Evolutionary conservation across 2,888 invertebrate genomes (phyloP).

Genomic region (Podabrus alpinus): DNA sequence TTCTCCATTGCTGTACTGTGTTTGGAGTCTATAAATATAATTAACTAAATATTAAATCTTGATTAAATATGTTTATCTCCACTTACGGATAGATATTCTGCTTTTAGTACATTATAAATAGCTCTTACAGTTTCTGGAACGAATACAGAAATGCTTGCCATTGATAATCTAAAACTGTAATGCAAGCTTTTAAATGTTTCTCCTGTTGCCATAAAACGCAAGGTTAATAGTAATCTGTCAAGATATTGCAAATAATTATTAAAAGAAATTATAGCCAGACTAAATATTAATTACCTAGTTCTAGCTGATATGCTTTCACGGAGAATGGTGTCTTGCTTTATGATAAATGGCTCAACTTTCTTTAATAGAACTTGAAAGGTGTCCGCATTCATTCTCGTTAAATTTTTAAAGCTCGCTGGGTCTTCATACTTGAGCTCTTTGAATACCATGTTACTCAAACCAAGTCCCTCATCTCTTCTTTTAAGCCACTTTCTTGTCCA

Average conservation of each 20-base stretch:
- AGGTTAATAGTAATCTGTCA: background rate
- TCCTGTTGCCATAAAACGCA: constrained; percentile 2
- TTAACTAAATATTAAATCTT: background rate
- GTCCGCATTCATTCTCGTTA: too few species aligned
- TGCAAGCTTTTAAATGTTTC: background rate
- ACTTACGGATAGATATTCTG: background rate
- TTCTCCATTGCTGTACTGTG: background rate
- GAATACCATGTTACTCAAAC: too few species aligned
- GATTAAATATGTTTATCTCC: background rate
- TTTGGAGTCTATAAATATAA: background rate
- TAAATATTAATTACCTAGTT: too few species aligned
- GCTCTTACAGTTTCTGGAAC: background rate
- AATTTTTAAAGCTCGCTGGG: too few species aligned
- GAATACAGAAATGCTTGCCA: background rate
- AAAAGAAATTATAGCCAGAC: too few species aligned
- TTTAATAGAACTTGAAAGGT: too few species aligned
- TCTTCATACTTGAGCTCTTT: too few species aligned
- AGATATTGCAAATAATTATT: background rate
- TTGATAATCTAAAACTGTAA: background rate
- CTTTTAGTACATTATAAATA: background rate
- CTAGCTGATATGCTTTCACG: too few species aligned
- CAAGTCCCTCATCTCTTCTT: too few species aligned
- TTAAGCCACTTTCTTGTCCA: too few species aligned
- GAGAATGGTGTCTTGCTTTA: too few species aligned
- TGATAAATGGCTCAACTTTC: too few species aligned